Evolutionary conservation across 1,140 invertebrate genomes (phyloP).

Genomic region (Oreohelix idahoensis): DNA sequence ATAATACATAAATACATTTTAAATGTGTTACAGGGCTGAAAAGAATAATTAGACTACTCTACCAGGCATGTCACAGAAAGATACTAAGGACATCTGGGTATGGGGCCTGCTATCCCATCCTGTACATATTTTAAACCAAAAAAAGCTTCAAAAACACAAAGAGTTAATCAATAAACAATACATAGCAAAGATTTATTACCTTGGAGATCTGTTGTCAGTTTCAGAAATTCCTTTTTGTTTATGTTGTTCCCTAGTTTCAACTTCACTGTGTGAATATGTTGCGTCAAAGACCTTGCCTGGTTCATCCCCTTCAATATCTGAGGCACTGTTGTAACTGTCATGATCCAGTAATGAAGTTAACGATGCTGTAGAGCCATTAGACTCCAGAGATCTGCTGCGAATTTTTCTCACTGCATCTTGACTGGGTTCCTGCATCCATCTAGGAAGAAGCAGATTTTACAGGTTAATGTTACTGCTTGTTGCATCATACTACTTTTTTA

Average conservation of each 20-base stretch:
- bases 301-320: background rate
- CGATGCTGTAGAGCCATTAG: conserved; percentile 62
- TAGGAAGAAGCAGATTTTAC: background rate
- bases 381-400: conserved; percentile 56
- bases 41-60: too few species aligned
- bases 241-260: background rate
- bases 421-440: conserved; percentile 34
- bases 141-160: too few species aligned
- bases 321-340: conserved; percentile 55
- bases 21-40: too few species aligned
- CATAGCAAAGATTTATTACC: background rate
- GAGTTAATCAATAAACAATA: too few species aligned
- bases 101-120: too few species aligned
- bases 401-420: conserved; percentile 49
- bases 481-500: background rate
- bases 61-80: too few species aligned
- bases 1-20: too few species aligned
- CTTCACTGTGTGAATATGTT: background rate
- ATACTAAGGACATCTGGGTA: too few species aligned
- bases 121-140: too few species aligned
- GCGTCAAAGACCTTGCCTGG: background rate
- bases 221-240: background rate
- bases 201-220: background rate
- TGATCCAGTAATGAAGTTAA: conserved; percentile 65
- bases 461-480: background rate